Evolutionary conservation across 2,888 invertebrate species (phyloP), one percentile per base, ranked within the genome.

Genomic region (Erannis defoliaria): DNA sequence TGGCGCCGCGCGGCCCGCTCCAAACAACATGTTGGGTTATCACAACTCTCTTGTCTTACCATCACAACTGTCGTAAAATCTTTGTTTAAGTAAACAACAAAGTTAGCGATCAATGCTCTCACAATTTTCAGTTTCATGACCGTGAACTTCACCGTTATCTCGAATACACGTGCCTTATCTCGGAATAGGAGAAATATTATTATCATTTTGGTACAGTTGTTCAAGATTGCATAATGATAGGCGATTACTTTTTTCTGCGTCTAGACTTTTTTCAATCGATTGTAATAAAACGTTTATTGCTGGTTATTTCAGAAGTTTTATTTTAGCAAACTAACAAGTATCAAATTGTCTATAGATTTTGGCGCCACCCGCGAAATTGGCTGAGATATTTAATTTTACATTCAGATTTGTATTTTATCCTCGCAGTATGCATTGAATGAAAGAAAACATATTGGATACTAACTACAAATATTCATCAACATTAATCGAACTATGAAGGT

Each of bases 1-100:
- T 66, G 66, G 59, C 66, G 45, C 55, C 38, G 66, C 66, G 26
- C 26, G 26, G 26, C 38, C 42, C 46, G 29, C 56, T 68, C 57
- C 33, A 71, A 72, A 74, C 77, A 76, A 77, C 75, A 77, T 76
- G 74, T 71, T 74, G 65, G 68, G 76, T 74, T 80, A 82, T 79
- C 78, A 23, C 48, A 56, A 68, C 60, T 76, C 70, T 76, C 48
- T 31, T 42, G 29, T 51, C 53, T 29, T 60, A 38, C 59, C 45
- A 57, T 67, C 62, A 57, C 51, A 64, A 57, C 49, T 43, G 55
- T 40, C 56, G 50, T 56, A 51, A 61, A 55, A 45, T 16, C 26
- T 56, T 60, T 49, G 57, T 63, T 62, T 64, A 55, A 53, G 59
- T 9, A 53, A 67, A 66, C 53, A 55, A 69, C 66, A 66, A 71